A percentile compares a stretch with the other conserved stretches of the same genome.
Evolutionary conservation across 2,888 invertebrate species (phyloP).

Genomic region (Mantis religiosa): DNA sequence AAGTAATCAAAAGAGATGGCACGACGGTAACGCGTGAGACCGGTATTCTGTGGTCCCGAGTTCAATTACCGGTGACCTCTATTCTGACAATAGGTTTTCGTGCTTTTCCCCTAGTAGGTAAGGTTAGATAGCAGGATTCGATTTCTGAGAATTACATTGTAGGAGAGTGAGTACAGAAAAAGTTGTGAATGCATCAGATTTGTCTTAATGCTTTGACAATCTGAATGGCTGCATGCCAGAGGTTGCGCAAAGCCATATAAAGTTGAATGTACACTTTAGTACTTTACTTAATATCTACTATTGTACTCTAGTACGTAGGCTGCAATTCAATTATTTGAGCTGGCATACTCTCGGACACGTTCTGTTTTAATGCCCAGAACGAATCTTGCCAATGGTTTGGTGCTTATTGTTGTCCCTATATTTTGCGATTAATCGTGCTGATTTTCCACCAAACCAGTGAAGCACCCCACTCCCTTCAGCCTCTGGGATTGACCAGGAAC

Average conservation of each 20-base stretch:
- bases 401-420: not conserved
- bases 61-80: too few species aligned
- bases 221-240: not conserved
- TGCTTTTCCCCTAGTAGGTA: too few species aligned
- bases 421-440: not conserved
- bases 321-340: not conserved
- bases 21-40: too few species aligned
- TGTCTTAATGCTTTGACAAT: too few species aligned
- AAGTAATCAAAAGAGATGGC: too few species aligned
- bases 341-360: not conserved
- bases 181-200: too few species aligned
- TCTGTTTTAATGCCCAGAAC: not conserved
- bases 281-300: not conserved
- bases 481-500: not conserved
- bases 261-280: not conserved
- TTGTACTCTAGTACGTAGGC: not conserved
- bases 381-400: not conserved
- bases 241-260: not conserved
- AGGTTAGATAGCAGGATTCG: too few species aligned
- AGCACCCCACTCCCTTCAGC: not conserved
- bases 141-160: too few species aligned
- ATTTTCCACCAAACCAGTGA: not conserved
- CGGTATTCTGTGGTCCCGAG: too few species aligned
- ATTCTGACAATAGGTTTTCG: too few species aligned
- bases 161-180: too few species aligned